Percentiles rank a stretch among this genome's conserved stretches.
These are phyloP conservation scores for Decapterus maruadsi DNA, from an alignment of 2,797 vertebrate genomes.

Conservation along the genomic window DNA sequence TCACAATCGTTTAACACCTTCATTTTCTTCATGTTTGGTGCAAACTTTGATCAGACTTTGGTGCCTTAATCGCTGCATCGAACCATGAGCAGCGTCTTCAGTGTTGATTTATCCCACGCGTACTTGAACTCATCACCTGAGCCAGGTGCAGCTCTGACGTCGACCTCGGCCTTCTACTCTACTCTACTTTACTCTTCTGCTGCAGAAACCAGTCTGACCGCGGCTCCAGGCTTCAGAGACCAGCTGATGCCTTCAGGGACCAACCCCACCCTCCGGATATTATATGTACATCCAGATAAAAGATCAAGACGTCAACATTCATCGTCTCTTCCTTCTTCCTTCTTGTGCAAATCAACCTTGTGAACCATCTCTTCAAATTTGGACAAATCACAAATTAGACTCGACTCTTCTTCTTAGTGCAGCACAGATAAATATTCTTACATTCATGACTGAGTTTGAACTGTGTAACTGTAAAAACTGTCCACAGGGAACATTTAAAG, in stretches of 20 bases:
- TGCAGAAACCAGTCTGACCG: conserved; percentile 62
- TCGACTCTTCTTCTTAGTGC: conserved; percentile 3
- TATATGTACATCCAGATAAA: conserved; percentile 50
- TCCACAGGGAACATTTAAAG: too few relatives aligned
- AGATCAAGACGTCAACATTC: conserved; percentile 37
- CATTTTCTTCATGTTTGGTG: too few relatives aligned
- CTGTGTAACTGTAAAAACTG: too few relatives aligned
- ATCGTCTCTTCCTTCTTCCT: not conserved
- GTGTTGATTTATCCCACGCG: too few relatives aligned
- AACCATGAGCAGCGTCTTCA: too few relatives aligned
- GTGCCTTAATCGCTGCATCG: too few relatives aligned
- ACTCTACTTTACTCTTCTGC: too few relatives aligned
- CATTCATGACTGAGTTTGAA: conserved; percentile 12
- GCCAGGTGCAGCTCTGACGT: too few relatives aligned
- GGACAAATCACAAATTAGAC: not conserved
- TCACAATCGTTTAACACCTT: too few relatives aligned
- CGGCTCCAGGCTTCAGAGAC: conserved; percentile 68
- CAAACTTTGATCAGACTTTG: too few relatives aligned
- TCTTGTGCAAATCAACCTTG: conserved; percentile 26
- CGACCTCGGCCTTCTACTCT: too few relatives aligned
- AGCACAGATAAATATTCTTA: conserved; percentile 19
- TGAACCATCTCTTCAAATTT: not conserved
- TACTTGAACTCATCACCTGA: too few relatives aligned
- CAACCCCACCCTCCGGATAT: conserved; percentile 28
- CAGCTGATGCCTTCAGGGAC: conserved; percentile 69